A percentile compares a stretch with the other conserved stretches of the same genome.
Conservation (phyloP, 2,888 invertebrate genomes). For the Syrista parreyssii region DNA sequence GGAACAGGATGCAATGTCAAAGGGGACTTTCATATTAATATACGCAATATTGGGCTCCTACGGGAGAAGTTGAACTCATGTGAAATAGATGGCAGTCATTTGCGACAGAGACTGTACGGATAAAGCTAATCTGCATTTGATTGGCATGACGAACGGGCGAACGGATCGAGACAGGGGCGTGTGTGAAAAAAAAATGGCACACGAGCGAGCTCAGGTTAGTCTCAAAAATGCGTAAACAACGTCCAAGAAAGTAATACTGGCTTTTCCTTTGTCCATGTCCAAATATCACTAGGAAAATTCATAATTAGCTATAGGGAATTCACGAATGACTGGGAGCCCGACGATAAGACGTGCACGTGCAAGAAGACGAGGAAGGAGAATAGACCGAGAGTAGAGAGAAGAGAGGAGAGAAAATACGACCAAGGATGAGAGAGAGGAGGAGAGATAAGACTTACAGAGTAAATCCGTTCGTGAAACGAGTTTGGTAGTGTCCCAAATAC, state of each 20-base stretch:
- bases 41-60: too few species aligned
- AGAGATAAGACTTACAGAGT: not conserved
- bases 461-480: too few species aligned
- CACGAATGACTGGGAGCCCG: too few species aligned
- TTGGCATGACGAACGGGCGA: not conserved
- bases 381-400: not conserved
- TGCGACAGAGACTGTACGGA: not conserved
- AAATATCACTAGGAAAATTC: not conserved
- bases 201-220: too few species aligned
- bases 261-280: not conserved
- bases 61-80: not conserved
- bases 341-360: not conserved
- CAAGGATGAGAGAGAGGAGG: not conserved
- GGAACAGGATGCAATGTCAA: too few species aligned
- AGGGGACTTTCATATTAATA: too few species aligned
- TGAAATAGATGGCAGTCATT: not conserved
- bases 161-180: too few species aligned
- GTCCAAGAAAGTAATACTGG: not conserved
- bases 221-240: too few species aligned
- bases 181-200: too few species aligned
- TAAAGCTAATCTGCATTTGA: conserved; percentile 1
- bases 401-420: not conserved
- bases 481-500: too few species aligned
- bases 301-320: not conserved
- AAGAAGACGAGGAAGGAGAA: not conserved